These are phyloP conservation scores for Amorpha juglandis DNA, from an alignment of 2,888 invertebrate genomes.

Conservation along the genomic window DNA sequence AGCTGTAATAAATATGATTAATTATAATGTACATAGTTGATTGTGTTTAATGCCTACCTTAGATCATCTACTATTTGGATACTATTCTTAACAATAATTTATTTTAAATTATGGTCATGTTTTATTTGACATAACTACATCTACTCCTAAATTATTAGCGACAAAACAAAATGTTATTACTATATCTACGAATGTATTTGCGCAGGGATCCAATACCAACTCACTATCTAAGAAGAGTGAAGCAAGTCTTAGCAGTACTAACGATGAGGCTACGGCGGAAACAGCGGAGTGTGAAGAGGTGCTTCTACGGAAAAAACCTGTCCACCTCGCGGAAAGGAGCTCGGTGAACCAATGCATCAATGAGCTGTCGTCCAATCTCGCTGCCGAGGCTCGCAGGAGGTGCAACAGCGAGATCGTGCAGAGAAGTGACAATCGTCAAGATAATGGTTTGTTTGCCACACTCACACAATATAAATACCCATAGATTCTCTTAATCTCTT, in stretches of 20 bases:
- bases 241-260: constrained; percentile 62
- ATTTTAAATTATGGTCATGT: no score
- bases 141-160: background rate
- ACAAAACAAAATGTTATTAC: background rate
- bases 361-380: constrained; percentile 86
- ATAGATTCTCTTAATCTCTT: no score
- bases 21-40: background rate
- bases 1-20: background rate
- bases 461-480: background rate
- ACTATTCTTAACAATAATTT: no score
- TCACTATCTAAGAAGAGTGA: constrained; percentile 74
- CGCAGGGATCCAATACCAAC: constrained; percentile 69
- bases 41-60: background rate
- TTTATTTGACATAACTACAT: no score
- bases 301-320: constrained; percentile 69
- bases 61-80: background rate
- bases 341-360: constrained; percentile 88
- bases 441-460: constrained; percentile 51
- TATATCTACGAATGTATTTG: background rate
- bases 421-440: constrained; percentile 70
- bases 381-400: constrained; percentile 72
- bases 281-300: constrained; percentile 69
- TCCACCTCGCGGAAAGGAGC: constrained; percentile 69
- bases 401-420: constrained; percentile 81
- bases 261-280: constrained; percentile 67